phyloP scores from a whole-genome alignment of 2,113 vertebrate species.

The Neomonachus schauinslandi region DNA sequence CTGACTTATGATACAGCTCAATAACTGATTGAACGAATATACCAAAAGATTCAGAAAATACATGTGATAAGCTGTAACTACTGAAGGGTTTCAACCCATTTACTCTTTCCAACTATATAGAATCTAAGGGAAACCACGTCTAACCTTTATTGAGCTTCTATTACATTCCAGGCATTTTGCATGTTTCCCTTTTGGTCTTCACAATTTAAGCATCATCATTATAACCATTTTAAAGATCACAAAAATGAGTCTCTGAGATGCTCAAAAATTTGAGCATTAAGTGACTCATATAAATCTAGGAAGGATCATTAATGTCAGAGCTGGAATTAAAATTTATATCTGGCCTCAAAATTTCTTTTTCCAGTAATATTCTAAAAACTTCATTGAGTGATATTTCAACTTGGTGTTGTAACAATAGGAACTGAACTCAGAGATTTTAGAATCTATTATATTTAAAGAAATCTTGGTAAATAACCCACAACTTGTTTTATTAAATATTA shows the following conservation, averaged over 20 bases:
- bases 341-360: background rate
- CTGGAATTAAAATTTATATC: conserved; percentile 12
- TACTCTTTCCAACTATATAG: background rate
- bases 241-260: background rate
- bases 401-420: background rate
- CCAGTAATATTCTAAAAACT: background rate
- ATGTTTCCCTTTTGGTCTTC: background rate
- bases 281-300: background rate
- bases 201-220: background rate
- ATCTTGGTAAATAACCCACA: background rate
- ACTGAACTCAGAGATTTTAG: background rate
- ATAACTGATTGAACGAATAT: background rate
- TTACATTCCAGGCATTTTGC: background rate
- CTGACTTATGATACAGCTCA: background rate
- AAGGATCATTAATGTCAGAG: background rate
- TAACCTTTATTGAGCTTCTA: background rate
- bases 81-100: background rate
- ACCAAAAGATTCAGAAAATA: background rate
- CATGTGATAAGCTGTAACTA: background rate
- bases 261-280: background rate
- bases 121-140: background rate
- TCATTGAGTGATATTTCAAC: background rate
- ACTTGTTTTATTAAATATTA: background rate
- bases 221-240: conserved; percentile 1
- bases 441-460: background rate